A percentile compares a stretch with the other conserved stretches of the same genome.
These are phyloP conservation scores for Pseudorhiza aurosa DNA, from an alignment of 30 jellyfish, hydroid and myxozoan species.

Conservation along the genomic window DNA sequence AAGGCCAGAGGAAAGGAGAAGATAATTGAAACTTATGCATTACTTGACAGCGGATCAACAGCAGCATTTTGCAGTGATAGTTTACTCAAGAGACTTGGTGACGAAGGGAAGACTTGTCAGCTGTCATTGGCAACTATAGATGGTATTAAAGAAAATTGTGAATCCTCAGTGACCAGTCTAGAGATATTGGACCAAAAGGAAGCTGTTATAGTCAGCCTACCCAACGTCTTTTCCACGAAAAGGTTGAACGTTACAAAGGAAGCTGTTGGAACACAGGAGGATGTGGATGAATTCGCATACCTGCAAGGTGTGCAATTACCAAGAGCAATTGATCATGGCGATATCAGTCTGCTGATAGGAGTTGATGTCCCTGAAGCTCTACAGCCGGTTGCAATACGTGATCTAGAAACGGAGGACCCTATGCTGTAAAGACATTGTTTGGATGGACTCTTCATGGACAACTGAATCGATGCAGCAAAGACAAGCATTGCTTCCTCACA, in stretches of 20 bases:
- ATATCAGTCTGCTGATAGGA: slow-evolving; percentile 51
- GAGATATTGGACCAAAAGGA: slow-evolving; percentile 46
- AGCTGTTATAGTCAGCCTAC: slow-evolving; percentile 26
- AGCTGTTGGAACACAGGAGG: slow-evolving; percentile 39
- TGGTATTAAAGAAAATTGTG: slow-evolving; percentile 35
- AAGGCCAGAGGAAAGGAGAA: slow-evolving; percentile 8
- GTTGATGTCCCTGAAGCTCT: slow-evolving; percentile 48
- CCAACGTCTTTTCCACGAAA: slow-evolving; percentile 36
- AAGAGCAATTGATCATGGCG: slow-evolving; percentile 6
- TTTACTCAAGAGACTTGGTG: slow-evolving; percentile 37
- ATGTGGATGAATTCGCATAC: slow-evolving; percentile 41
- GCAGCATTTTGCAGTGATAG: slow-evolving; percentile 51
- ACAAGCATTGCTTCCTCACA: slow-evolving; percentile 33
- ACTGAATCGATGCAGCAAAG: slow-evolving; percentile 34
- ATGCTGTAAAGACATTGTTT: slow-evolving; percentile 57
- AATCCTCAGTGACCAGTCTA: slow-evolving; percentile 29
- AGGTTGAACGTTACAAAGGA: slow-evolving; percentile 26
- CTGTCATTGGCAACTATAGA: slow-evolving; percentile 45
- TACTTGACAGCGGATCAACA: slow-evolving; percentile 62
- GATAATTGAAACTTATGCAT: slow-evolving; percentile 23
- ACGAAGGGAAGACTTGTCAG: slow-evolving; percentile 22
- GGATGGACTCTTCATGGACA: slow-evolving; percentile 71
- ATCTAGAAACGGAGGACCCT: slow-evolving; percentile 45
- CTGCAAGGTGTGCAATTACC: slow-evolving; percentile 43
- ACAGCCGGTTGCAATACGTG: slow-evolving; percentile 23